These are phyloP conservation scores for Saccopteryx leptura DNA, from an alignment of 2,113 vertebrate species.

Conservation along the genomic window DNA sequence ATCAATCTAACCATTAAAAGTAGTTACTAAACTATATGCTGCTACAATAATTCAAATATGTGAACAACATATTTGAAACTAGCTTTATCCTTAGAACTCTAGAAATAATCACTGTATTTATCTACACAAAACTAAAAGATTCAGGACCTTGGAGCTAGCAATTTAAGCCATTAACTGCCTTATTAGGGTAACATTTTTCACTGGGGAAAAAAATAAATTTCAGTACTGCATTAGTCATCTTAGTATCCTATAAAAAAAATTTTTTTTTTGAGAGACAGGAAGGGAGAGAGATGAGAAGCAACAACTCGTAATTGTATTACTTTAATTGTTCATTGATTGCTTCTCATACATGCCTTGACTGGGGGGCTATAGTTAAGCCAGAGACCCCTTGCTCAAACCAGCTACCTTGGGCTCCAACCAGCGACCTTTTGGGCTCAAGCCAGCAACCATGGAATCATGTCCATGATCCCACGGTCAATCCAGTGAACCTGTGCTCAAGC, in stretches of 20 bases:
- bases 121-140: conserved; percentile 43
- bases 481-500: too few relatives aligned
- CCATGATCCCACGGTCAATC: too few relatives aligned
- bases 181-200: conserved; percentile 18
- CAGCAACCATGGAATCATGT: too few relatives aligned
- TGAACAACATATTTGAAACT: conserved; percentile 23
- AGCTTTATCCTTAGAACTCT: not conserved
- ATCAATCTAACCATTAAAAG: not conserved
- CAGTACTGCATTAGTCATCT: not conserved
- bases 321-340: too few relatives aligned
- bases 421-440: too few relatives aligned
- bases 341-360: too few relatives aligned
- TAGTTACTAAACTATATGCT: not conserved
- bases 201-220: not conserved
- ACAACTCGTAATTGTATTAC: too few relatives aligned
- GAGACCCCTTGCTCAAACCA: too few relatives aligned
- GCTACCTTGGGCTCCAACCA: too few relatives aligned
- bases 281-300: too few relatives aligned
- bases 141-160: not conserved
- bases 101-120: conserved; percentile 26
- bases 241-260: not conserved
- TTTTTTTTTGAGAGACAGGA: too few relatives aligned
- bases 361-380: too few relatives aligned
- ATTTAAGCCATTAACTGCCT: not conserved
- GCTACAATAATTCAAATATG: not conserved